Conservation (phyloP, 35 echinoderm and acorn worm genomes). For the Patiria miniata region DNA sequence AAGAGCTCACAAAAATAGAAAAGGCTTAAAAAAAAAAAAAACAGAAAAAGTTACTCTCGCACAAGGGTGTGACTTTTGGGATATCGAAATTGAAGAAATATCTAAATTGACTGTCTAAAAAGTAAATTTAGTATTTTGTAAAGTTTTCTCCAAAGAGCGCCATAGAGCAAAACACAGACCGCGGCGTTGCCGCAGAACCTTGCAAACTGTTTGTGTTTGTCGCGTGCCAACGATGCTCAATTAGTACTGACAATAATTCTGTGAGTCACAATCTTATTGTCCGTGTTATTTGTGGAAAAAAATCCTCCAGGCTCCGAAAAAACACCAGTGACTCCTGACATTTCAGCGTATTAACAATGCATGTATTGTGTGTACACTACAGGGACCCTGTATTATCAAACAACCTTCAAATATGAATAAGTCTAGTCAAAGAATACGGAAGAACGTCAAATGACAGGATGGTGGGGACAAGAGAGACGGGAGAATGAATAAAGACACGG, state of each 20-base stretch:
- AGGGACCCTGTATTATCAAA: neutral
- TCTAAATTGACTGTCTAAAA: too few species aligned
- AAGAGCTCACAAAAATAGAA: too few species aligned
- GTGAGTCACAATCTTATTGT: neutral
- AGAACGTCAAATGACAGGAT: neutral
- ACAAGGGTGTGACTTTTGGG: too few species aligned
- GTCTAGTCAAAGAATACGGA: neutral
- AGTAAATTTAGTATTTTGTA: too few species aligned
- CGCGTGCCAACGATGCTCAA: too few species aligned
- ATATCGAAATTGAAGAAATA: too few species aligned
- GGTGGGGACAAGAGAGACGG: neutral
- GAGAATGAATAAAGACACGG: neutral
- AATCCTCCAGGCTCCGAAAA: neutral
- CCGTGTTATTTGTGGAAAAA: neutral
- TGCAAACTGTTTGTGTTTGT: too few species aligned
- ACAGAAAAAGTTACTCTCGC: too few species aligned
- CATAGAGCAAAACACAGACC: too few species aligned
- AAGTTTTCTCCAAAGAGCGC: too few species aligned
- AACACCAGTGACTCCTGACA: neutral
- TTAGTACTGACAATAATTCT: neutral
- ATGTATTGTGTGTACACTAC: neutral
- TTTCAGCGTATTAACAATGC: neutral
- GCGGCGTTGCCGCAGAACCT: too few species aligned
- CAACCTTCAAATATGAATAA: slow-evolving; percentile 9
- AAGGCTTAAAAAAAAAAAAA: too few species aligned